phyloP scores from a whole-genome alignment of 2,113 vertebrate species.

The Ornithorhynchus anatinus region DNA sequence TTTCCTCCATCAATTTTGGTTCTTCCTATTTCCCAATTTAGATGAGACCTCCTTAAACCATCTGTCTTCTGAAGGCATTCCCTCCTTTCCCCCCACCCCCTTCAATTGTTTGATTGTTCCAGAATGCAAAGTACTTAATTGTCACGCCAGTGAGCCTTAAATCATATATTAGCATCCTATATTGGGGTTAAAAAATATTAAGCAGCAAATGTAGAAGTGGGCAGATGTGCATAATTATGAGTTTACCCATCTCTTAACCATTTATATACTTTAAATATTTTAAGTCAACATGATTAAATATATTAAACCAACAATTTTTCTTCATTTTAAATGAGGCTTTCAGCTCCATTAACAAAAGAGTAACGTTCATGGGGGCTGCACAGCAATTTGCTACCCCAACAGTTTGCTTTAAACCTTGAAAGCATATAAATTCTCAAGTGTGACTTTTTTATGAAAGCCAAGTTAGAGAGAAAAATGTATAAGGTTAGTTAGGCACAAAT shows the following conservation, averaged over 20 bases:
- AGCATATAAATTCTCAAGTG: slow-evolving; percentile 33
- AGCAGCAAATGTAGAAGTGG: slow-evolving; percentile 4
- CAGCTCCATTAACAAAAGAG: too few relatives aligned
- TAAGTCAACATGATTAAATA: neutral
- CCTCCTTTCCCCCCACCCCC: slow-evolving; percentile 22
- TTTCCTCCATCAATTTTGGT: neutral
- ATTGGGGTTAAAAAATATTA: too few relatives aligned
- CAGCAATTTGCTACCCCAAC: too few relatives aligned
- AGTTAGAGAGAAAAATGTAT: slow-evolving; percentile 29
- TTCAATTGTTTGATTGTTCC: slow-evolving; percentile 37
- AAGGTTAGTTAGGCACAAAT: slow-evolving; percentile 23
- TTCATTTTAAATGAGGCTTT: too few relatives aligned
- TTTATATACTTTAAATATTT: neutral
- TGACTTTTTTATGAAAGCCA: slow-evolving; percentile 35
- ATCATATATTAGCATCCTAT: too few relatives aligned
- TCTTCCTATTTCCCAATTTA: slow-evolving; percentile 14
- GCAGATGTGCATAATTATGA: neutral
- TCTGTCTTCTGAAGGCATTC: neutral
- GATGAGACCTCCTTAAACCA: neutral
- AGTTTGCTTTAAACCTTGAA: neutral
- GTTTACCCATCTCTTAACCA: neutral
- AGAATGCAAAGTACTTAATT: too few relatives aligned
- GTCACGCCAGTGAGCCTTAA: too few relatives aligned
- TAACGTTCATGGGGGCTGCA: too few relatives aligned
- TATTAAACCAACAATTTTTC: neutral